Base-by-base conservation (phyloP, 2,113 vertebrate species). In the Syrrhaptes paradoxus region DNA sequence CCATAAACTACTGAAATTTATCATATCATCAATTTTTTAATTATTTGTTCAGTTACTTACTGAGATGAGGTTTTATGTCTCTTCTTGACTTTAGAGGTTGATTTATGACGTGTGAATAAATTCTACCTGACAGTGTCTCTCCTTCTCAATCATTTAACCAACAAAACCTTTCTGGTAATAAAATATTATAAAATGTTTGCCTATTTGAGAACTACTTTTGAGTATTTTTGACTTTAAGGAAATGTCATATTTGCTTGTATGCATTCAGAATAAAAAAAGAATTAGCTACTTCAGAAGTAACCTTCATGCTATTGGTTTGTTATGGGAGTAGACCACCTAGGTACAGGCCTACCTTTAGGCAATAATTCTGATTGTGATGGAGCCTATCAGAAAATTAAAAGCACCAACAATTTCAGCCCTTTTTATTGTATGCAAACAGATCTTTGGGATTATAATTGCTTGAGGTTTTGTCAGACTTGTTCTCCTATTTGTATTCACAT, bases 121-220 rank as follows among this genome's bases (percentile, higher is more conserved):
- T 96, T 97, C 87, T 97, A 91, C 70, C 88, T 92, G 90, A 78
- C 78, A 78, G 73, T 75, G 68, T 95, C 75, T 97, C 95, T 94
- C 75, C 85, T 95, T 92, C 84, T 96, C 87, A 97, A 89, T 95
- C 67, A 95, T 93, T 97, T 95, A 96, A 77, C 80, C 82, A 85
- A 86, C 93, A 88, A 94, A 87, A 82, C 62, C 38, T 91, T 29
- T 2, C 70, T 96, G 85, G 58, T 93, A 95, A 96, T 75, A 88
- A 88, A 96, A 90, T 68, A 95, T 58, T 93, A 83, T 45, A 92
- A 95, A 94, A 94, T 38, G 4, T 83, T 85, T 58, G 16, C n/a
- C 41, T 38, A 10, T 62, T 73, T 58, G 25, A 87, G 13, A 86
- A 72, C 31, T 43, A 79, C 62, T 89, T 85, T 48, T 78, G 26